Evolutionary conservation across 2,797 vertebrate genomes (phyloP), one percentile per base, ranked within the genome.

Genomic region (Pampus argenteus): DNA sequence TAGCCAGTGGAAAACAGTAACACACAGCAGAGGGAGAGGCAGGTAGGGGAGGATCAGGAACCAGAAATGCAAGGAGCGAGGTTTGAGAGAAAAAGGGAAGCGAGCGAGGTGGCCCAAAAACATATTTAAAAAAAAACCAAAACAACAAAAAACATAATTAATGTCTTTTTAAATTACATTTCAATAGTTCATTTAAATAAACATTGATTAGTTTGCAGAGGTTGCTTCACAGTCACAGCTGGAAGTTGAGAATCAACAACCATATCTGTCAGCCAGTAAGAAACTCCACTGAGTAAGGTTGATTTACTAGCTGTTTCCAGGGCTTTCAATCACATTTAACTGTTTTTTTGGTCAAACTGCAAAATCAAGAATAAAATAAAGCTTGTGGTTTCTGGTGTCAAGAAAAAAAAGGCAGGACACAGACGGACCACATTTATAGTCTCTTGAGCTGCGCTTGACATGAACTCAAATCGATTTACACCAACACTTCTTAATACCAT

Each of bases 1-100:
- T 94, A 93, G 84, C 63, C 40, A n/a, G 58, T 48, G 65, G 84
- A 87, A 88, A 83, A 89, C 83, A 81, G 86, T 85, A 82, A 74
- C 73, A 79, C 50, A 56, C 47, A 72, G 79, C 79, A 79, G 66
- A 74, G 67, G n/a, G 65, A 29, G 78, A 71, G 70, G 61, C 72
- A 80, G 84, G 70, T 78, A 76, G 72, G 66, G 34, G 64, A 51
- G 48, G 8, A 18, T 4, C 56, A 26, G 15, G 23, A 42, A 51
- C n/a, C 28, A 22, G 45, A 58, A 10, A 31, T 18, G 15, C 20
- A 29, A 67, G 31, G 50, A 40, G 23, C 38, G 45, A 66, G 66
- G 15, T 38, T 31, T 38, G 52, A 42, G 58, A 56, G 57, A 31
- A 2, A 5, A 25, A 15, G 31, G 47, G 15, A 28, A 13, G n/a